These are phyloP conservation scores for Epinotia demarniana DNA, from an alignment of 2,888 invertebrate species.

Conservation along the genomic window DNA sequence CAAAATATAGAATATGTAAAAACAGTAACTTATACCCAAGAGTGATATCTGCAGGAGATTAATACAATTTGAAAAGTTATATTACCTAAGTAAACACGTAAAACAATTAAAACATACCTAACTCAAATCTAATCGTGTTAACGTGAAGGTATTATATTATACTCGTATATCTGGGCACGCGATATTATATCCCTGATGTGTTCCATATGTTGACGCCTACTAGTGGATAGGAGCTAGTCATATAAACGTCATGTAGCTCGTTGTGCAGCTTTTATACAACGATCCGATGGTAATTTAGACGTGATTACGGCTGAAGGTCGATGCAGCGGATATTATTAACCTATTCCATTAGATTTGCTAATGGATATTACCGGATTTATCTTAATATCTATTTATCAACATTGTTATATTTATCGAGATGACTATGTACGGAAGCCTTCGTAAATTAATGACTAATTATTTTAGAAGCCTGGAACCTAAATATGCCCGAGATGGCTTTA, in stretches of 20 bases:
- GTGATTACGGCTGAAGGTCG: conserved; percentile 39
- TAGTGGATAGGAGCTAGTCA: conserved; percentile 1
- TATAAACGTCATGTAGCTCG: conserved; percentile 36
- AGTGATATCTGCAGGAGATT: too few relatives aligned
- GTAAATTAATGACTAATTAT: neutral
- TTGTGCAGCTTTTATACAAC: conserved; percentile 18
- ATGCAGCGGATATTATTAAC: conserved; percentile 34
- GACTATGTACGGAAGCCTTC: neutral
- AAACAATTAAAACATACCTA: too few relatives aligned
- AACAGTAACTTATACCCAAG: too few relatives aligned
- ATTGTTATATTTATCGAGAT: neutral
- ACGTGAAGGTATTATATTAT: too few relatives aligned
- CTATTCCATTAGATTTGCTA: conserved; percentile 40
- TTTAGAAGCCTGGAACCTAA: neutral
- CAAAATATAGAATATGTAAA: too few relatives aligned
- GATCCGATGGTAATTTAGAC: conserved; percentile 28
- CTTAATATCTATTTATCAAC: conserved; percentile 8
- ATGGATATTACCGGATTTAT: conserved; percentile 29
- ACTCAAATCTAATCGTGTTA: too few relatives aligned
- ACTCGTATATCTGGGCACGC: neutral
- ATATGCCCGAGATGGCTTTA: neutral
- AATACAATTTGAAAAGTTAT: too few relatives aligned
- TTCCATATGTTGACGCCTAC: conserved; percentile 1
- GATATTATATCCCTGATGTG: neutral
- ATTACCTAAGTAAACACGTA: too few relatives aligned